These are phyloP conservation scores for Atherinosoma microstoma DNA, from an alignment of 2,797 vertebrate genomes.

Conservation along the genomic window DNA sequence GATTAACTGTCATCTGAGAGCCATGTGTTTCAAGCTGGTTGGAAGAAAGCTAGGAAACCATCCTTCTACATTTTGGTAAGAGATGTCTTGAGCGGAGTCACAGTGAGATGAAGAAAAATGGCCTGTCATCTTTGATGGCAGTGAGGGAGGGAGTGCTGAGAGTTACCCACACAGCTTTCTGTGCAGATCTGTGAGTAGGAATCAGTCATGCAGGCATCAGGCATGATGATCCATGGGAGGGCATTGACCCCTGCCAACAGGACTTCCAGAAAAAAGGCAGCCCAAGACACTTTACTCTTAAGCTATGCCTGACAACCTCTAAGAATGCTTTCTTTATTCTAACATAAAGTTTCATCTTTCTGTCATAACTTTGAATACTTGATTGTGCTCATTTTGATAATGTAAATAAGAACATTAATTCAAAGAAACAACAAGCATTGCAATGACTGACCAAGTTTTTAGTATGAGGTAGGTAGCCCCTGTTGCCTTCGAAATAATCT, in stretches of 20 bases:
- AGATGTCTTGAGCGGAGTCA: slow-evolving; percentile 58
- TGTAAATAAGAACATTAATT: too few relatives aligned
- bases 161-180: slow-evolving; percentile 73
- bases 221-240: slow-evolving; percentile 51
- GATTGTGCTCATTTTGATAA: neutral
- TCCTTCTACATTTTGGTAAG: slow-evolving; percentile 53
- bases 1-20: slow-evolving; percentile 51
- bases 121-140: slow-evolving; percentile 71
- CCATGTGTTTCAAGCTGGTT: slow-evolving; percentile 41
- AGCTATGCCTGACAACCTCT: slow-evolving; percentile 51
- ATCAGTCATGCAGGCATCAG: slow-evolving; percentile 64
- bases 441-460: too few relatives aligned
- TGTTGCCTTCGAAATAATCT: too few relatives aligned
- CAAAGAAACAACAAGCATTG: too few relatives aligned
- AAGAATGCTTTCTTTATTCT: slow-evolving; percentile 9
- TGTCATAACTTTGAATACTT: neutral
- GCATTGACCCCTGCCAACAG: slow-evolving; percentile 58
- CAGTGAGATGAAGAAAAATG: slow-evolving; percentile 76
- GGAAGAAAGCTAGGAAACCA: slow-evolving; percentile 45
- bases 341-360: neutral
- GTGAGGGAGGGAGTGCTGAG: slow-evolving; percentile 64
- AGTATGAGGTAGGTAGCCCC: too few relatives aligned
- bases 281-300: slow-evolving; percentile 53
- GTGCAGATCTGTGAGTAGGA: slow-evolving; percentile 57
- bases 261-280: slow-evolving; percentile 47